Evolutionary conservation across 2,113 vertebrate genomes (phyloP).

Genomic region (Patagioenas fasciata): DNA sequence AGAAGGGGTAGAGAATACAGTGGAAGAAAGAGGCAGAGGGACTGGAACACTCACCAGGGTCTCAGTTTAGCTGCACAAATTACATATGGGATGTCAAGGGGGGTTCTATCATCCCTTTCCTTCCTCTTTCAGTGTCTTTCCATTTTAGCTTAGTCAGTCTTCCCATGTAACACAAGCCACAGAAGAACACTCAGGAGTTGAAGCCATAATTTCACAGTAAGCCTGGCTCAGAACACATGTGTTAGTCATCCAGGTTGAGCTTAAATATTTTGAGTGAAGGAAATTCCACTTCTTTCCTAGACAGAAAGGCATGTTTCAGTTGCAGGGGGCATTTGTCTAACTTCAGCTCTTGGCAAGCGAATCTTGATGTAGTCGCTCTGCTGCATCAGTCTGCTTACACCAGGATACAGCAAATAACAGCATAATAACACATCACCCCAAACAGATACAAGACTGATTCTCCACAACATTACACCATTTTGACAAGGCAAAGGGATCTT

Average conservation of each 20-base stretch:
- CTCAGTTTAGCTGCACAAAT: neutral
- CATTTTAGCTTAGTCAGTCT: neutral
- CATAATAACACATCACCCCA: neutral
- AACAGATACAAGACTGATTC: neutral
- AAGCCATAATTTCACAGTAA: neutral
- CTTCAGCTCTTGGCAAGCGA: neutral
- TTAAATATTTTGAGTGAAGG: neutral
- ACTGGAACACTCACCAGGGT: neutral
- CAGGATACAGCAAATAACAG: neutral
- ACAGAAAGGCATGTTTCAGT: neutral
- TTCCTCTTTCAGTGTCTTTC: neutral
- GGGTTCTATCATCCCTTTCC: neutral
- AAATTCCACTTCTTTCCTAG: neutral
- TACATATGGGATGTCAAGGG: too few relatives aligned
- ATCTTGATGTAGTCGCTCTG: neutral
- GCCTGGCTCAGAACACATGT: fast-evolving
- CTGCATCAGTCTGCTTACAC: neutral
- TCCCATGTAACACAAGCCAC: neutral
- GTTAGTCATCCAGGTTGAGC: neutral
- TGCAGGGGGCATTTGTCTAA: neutral
- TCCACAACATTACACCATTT: neutral
- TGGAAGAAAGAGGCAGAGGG: neutral
- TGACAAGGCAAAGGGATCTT: neutral
- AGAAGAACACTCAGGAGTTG: neutral
- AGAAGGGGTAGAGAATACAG: fast-evolving